Conservation (phyloP, 2,888 invertebrate species). For the Aphrophora alni region DNA sequence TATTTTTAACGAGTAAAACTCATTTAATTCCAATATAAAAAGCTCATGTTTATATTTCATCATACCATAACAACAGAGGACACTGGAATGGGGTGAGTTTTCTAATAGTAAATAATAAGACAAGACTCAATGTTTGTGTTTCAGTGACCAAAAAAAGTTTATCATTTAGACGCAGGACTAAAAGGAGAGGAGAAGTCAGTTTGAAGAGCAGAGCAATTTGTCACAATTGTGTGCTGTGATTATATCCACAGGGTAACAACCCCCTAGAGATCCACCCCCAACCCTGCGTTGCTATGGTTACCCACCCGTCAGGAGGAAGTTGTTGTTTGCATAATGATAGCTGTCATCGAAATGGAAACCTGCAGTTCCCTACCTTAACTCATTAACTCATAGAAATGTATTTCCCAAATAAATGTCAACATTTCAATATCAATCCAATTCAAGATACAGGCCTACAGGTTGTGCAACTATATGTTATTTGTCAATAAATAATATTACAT, state of each 20-base stretch:
- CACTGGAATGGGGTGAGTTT: too few relatives aligned
- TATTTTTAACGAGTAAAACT: too few relatives aligned
- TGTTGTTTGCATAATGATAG: conserved; percentile 41
- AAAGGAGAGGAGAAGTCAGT: neutral
- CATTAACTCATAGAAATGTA: conserved; percentile 10
- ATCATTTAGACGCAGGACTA: neutral
- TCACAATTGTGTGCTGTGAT: conserved; percentile 36
- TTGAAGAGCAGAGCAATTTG: conserved; percentile 33
- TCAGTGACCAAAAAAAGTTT: too few relatives aligned
- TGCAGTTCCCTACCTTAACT: conserved; percentile 21
- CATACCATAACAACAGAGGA: too few relatives aligned
- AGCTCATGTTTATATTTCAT: too few relatives aligned
- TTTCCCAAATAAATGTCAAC: neutral
- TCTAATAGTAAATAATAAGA: too few relatives aligned
- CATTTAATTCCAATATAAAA: too few relatives aligned
- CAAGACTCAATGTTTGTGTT: too few relatives aligned
- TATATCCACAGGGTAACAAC: conserved; percentile 18
- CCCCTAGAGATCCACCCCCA: neutral
- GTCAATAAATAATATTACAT: too few relatives aligned
- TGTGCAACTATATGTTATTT: too few relatives aligned
- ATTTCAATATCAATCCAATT: neutral
- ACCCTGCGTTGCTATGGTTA: conserved; percentile 24
- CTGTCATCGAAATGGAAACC: conserved; percentile 21
- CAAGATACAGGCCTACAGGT: too few relatives aligned
- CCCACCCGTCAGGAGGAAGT: conserved; percentile 30